Evolutionary conservation across 2,888 invertebrate species (phyloP).

Genomic region (Orchesella flavescens): DNA sequence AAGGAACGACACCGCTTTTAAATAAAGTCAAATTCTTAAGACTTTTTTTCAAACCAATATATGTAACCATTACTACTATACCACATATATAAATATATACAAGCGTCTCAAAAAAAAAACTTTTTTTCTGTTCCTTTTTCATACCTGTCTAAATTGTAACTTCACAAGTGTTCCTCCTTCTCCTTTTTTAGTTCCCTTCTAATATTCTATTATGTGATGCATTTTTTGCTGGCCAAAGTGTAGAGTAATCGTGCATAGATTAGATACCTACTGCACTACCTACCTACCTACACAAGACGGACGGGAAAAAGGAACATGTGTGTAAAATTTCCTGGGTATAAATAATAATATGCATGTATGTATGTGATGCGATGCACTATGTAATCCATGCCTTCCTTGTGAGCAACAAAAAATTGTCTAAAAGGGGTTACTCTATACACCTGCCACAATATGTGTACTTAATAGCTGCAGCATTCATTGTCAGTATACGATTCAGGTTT

Average conservation of each 20-base stretch:
- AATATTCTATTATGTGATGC: background rate
- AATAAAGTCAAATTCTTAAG: no score
- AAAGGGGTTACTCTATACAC: conserved; percentile 1
- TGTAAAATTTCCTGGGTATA: background rate
- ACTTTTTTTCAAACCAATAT: no score
- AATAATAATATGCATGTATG: no score
- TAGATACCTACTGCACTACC: conserved; percentile 24
- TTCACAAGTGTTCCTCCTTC: conserved; percentile 6
- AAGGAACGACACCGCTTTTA: no score
- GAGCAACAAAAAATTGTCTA: background rate
- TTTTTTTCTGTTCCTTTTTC: conserved; percentile 4
- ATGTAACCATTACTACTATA: no score
- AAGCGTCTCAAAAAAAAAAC: no score
- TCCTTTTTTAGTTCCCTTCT: background rate
- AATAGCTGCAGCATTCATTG: background rate
- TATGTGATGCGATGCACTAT: no score
- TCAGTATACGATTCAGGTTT: background rate
- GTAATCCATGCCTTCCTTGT: background rate
- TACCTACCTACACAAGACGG: background rate
- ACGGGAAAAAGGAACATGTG: conserved; percentile 2
- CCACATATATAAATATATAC: no score
- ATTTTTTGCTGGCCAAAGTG: background rate
- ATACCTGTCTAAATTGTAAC: background rate
- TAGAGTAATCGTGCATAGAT: background rate
- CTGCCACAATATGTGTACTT: no score